A percentile compares a stretch with the other conserved stretches of the same genome.
Evolutionary conservation across 2,113 vertebrate genomes (phyloP).

Genomic region (Ursus arctos): DNA sequence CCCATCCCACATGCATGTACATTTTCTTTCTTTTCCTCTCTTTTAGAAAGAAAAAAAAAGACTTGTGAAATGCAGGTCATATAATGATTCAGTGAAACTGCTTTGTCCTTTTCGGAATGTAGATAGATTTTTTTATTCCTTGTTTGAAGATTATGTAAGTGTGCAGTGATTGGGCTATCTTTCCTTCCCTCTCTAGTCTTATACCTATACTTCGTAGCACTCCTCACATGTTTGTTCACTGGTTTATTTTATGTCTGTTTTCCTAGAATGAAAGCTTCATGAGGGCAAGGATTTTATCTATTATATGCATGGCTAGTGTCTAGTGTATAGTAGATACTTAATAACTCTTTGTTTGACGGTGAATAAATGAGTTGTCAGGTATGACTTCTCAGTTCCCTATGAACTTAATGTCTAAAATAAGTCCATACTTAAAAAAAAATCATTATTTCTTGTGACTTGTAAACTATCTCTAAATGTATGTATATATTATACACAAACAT

Average conservation of each 20-base stretch:
- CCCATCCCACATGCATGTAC: not conserved
- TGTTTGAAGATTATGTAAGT: not conserved
- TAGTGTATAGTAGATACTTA: not conserved
- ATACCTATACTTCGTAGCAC: not conserved
- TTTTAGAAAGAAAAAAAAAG: not conserved
- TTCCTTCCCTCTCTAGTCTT: not conserved
- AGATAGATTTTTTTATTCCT: not conserved
- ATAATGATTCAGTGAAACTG: not conserved
- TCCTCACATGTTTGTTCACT: not conserved
- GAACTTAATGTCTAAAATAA: not conserved
- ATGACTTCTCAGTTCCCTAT: not conserved
- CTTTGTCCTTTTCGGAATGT: not conserved
- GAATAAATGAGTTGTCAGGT: not conserved
- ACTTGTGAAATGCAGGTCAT: not conserved
- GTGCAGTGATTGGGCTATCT: not conserved
- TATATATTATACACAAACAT: not conserved
- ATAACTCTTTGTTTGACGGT: not conserved
- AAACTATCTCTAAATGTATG: not conserved
- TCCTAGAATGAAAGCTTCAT: not conserved
- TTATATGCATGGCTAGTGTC: not conserved
- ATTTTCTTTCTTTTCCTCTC: not conserved
- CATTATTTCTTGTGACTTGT: not conserved
- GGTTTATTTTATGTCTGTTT: conserved; percentile 5
- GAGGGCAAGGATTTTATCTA: not conserved
- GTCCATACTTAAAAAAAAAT: not conserved